A percentile compares a stretch with the other conserved stretches of the same genome.
Evolutionary conservation across 2,888 invertebrate species (phyloP).

Genomic region (Ariolimax columbianus): DNA sequence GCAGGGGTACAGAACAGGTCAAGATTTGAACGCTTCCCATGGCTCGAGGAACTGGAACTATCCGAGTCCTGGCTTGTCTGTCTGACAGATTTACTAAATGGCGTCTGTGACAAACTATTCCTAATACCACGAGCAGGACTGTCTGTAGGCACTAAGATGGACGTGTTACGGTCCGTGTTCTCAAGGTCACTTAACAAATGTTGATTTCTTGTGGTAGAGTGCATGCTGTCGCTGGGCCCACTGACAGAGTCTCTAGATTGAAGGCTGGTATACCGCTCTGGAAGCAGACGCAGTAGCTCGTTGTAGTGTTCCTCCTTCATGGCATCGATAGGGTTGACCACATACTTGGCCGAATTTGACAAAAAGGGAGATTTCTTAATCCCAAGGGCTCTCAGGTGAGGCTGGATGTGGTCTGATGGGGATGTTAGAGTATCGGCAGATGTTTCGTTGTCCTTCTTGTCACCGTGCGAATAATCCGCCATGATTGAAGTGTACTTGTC

Average conservation of each 20-base stretch:
- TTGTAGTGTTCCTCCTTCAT: slow-evolving; percentile 40
- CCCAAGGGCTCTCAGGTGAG: slow-evolving; percentile 34
- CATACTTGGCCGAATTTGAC: slow-evolving; percentile 38
- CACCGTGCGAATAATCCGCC: slow-evolving; percentile 39
- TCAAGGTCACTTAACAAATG: neutral
- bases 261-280: slow-evolving; percentile 24
- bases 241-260: neutral
- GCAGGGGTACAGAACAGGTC: slow-evolving; percentile 42
- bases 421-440: slow-evolving; percentile 38
- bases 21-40: slow-evolving; percentile 8
- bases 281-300: slow-evolving; percentile 23
- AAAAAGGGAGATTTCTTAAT: slow-evolving; percentile 40
- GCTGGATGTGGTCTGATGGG: slow-evolving; percentile 43
- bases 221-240: neutral
- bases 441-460: slow-evolving; percentile 37
- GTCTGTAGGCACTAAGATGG: neutral
- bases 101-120: neutral
- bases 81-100: slow-evolving; percentile 22
- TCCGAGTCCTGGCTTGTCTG: slow-evolving; percentile 46
- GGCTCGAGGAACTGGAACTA: slow-evolving; percentile 32
- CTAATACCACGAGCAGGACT: neutral
- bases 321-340: slow-evolving; percentile 44
- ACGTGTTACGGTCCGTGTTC: slow-evolving; percentile 9
- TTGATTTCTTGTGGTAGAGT: neutral
- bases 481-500: slow-evolving; percentile 41